Conservation (phyloP, 2,797 vertebrate genomes). For the Xerus rutilus region DNA sequence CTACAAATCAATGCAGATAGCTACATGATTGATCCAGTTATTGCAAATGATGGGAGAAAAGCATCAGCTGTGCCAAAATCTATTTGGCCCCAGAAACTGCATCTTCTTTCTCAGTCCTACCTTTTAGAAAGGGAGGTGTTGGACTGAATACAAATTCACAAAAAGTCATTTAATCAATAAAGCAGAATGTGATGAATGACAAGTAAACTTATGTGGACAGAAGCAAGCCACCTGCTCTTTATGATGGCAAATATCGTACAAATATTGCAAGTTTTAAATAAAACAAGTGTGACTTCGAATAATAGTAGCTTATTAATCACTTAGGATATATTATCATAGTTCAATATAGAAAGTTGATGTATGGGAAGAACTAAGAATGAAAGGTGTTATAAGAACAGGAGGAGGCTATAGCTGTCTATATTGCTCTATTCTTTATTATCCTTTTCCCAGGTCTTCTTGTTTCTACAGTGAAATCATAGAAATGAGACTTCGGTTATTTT, state of each 20-base stretch:
- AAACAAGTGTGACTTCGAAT: background rate
- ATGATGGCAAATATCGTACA: background rate
- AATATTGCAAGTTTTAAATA: background rate
- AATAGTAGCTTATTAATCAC: background rate
- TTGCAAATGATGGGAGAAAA: slow-evolving; percentile 72
- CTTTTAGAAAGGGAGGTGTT: slow-evolving; percentile 69
- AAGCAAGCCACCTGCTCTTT: slow-evolving; percentile 24
- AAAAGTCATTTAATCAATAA: slow-evolving; percentile 77
- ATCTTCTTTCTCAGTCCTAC: background rate
- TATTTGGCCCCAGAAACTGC: slow-evolving; percentile 56
- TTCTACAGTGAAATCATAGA: background rate
- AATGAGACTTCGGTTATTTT: background rate
- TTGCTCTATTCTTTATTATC: background rate
- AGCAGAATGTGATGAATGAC: slow-evolving; percentile 68
- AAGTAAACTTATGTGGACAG: slow-evolving; percentile 33
- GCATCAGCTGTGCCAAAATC: slow-evolving; percentile 61
- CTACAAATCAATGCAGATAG: slow-evolving; percentile 71
- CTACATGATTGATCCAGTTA: slow-evolving; percentile 66
- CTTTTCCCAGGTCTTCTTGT: background rate
- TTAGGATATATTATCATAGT: background rate
- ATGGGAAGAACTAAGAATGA: background rate
- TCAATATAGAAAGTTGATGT: background rate
- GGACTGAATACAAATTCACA: slow-evolving; percentile 74
- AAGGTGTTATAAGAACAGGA: background rate
- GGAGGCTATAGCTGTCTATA: background rate